phyloP scores from a whole-genome alignment of 1,140 invertebrate species.

The Bathynomus jamesi region DNA sequence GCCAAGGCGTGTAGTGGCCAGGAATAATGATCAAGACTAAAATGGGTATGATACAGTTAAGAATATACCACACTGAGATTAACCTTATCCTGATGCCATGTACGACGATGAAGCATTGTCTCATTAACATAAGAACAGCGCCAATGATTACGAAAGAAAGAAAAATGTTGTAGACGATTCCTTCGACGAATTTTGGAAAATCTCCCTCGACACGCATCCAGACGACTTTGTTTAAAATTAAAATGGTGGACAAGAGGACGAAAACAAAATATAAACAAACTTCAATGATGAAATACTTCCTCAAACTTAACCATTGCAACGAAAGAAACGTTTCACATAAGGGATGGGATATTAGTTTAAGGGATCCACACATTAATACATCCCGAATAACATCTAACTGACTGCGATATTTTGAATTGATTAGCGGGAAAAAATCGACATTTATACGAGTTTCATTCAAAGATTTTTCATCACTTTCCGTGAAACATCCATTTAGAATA shows the following conservation, averaged over 20 bases:
- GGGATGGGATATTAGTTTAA: not conserved
- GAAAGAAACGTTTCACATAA: not conserved
- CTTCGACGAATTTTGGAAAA: not conserved
- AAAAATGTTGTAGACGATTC: not conserved
- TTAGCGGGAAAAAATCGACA: not conserved
- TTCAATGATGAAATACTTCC: not conserved
- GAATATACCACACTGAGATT: not conserved
- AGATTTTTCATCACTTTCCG: not conserved
- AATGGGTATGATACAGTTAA: not conserved
- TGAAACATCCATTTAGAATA: not conserved
- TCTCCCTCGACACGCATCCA: not conserved
- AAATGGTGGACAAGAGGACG: not conserved
- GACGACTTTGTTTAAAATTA: not conserved
- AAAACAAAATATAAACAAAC: not conserved
- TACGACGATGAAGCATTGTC: not conserved
- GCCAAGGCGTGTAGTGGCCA: not conserved
- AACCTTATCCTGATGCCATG: not conserved
- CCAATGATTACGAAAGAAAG: not conserved
- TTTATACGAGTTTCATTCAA: not conserved
- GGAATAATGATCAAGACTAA: not conserved
- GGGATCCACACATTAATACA: not conserved
- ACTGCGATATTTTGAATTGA: not conserved
- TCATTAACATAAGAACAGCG: not conserved
- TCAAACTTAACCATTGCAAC: not conserved
- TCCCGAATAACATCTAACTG: not conserved